Evolutionary conservation across 2,888 invertebrate species (phyloP).

Genomic region (Ommatoiulus sabulosus): DNA sequence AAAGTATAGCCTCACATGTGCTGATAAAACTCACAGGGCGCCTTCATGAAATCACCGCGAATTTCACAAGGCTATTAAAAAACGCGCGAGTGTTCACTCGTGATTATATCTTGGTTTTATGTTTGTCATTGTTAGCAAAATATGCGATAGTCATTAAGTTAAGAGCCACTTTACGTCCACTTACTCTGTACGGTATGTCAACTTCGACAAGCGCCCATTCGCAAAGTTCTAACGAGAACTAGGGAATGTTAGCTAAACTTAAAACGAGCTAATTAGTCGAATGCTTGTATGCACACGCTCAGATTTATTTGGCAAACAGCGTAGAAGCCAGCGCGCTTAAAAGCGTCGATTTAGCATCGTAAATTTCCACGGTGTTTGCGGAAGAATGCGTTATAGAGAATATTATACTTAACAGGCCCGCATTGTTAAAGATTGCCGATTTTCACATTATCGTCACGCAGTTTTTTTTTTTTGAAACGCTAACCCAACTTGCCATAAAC

Average conservation of each 20-base stretch:
- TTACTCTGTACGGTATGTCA: neutral
- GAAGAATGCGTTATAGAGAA: neutral
- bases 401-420: neutral
- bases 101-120: too few relatives aligned
- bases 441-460: neutral
- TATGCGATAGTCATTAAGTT: neutral
- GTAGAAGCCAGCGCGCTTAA: neutral
- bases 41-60: too few relatives aligned
- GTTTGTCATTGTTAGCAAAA: neutral
- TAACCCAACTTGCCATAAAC: neutral
- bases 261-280: neutral
- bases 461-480: neutral
- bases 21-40: too few relatives aligned
- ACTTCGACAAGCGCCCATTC: neutral
- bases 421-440: neutral
- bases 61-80: too few relatives aligned
- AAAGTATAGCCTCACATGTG: too few relatives aligned
- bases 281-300: constrained; percentile 7
- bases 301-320: neutral
- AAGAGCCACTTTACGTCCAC: neutral
- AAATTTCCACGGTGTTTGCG: neutral
- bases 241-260: neutral
- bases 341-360: neutral
- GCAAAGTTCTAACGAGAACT: too few relatives aligned
- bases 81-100: too few relatives aligned